Evolutionary conservation across 92 coral and sea anemone species (phyloP).

Genomic region (Zoanthus sociatus): DNA sequence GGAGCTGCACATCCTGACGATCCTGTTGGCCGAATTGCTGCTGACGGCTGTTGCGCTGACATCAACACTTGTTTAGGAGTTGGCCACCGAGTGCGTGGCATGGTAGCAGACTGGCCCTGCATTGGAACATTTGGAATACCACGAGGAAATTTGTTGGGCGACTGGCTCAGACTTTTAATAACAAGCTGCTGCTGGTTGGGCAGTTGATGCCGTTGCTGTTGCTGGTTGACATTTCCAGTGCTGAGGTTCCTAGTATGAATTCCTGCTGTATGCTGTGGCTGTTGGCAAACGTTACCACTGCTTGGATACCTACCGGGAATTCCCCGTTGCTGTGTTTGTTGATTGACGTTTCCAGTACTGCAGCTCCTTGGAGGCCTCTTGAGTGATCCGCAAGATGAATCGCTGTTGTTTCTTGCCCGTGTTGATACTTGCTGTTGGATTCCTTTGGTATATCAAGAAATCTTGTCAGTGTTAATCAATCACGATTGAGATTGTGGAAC

Average conservation of each 20-base stretch:
- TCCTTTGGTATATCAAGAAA: not conserved
- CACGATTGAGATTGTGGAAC: no score
- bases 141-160: slow-evolving; percentile 7
- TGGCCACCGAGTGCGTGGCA: slow-evolving; percentile 43
- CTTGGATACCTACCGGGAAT: slow-evolving; percentile 41
- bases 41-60: not conserved
- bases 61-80: slow-evolving; percentile 25
- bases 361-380: slow-evolving; percentile 42
- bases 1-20: not conserved
- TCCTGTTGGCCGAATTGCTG: not conserved
- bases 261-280: slow-evolving; percentile 1
- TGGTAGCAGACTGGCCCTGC: slow-evolving; percentile 21
- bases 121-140: not conserved
- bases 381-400: slow-evolving; percentile 16
- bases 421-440: not conserved
- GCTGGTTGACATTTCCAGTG: slow-evolving; percentile 14
- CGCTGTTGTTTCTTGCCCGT: slow-evolving; percentile 19
- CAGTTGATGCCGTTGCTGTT: not conserved
- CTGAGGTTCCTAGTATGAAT: slow-evolving; percentile 24
- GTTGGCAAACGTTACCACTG: slow-evolving; percentile 40
- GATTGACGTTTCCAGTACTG: slow-evolving; percentile 39
- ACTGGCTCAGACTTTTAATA: slow-evolving; percentile 7
- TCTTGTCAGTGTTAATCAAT: no score
- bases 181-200: slow-evolving; percentile 22
- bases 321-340: slow-evolving; percentile 31